phyloP scores from a whole-genome alignment of 2,797 vertebrate species.

The Channallabes apus region DNA sequence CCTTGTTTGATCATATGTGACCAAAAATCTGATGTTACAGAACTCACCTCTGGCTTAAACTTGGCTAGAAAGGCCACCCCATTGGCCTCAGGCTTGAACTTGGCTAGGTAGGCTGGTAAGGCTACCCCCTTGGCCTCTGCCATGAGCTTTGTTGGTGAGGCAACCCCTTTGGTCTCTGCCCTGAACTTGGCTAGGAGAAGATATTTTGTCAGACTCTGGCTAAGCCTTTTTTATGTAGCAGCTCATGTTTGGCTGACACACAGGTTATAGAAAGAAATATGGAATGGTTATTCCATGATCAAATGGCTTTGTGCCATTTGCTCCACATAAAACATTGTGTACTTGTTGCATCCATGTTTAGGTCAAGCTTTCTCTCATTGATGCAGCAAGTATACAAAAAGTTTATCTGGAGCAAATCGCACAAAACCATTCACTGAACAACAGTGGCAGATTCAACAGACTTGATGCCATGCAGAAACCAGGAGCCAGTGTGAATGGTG shows the following conservation, averaged over 20 bases:
- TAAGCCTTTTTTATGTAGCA: not conserved
- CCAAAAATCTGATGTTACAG: not conserved
- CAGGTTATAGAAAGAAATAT: not conserved
- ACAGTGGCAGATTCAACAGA: too few species aligned
- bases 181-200: too few species aligned
- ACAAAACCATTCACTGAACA: too few species aligned
- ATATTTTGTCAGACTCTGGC: not conserved
- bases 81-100: not conserved
- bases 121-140: too few species aligned
- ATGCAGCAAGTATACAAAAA: too few species aligned
- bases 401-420: too few species aligned
- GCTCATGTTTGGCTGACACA: not conserved
- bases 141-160: too few species aligned
- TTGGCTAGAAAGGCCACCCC: not conserved
- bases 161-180: too few species aligned
- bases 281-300: not conserved
- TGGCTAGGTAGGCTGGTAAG: not conserved
- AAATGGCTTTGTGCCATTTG: not conserved
- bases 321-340: not conserved
- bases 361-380: not conserved
- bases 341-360: not conserved
- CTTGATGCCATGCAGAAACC: too few species aligned
- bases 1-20: not conserved
- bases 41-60: not conserved
- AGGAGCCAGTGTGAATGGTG: not conserved